phyloP scores from a whole-genome alignment of 2,113 vertebrate genomes.

The Plecturocebus donacophilus region DNA sequence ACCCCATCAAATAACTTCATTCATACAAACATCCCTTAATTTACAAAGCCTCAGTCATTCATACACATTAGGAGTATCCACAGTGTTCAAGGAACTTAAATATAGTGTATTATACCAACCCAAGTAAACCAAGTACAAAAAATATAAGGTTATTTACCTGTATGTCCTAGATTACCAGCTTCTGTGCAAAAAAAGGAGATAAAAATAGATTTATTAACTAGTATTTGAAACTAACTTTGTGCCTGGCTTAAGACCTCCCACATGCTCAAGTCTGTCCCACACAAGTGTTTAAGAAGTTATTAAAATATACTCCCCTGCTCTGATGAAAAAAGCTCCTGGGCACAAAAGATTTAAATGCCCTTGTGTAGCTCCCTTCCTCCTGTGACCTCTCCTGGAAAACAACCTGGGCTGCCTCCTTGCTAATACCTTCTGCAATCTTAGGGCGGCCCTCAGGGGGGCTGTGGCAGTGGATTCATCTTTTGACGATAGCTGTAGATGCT shows the following conservation, averaged over 20 bases:
- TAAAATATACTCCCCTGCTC: not conserved
- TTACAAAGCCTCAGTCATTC: constrained; percentile 88
- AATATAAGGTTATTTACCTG: constrained; percentile 87
- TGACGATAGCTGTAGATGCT: not conserved
- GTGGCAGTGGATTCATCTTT: not conserved
- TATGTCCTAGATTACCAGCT: constrained; percentile 89
- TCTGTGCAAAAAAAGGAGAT: constrained; percentile 86
- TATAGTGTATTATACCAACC: constrained; percentile 85
- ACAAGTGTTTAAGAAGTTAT: not conserved
- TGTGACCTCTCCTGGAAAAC: not conserved
- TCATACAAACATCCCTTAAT: constrained; percentile 87
- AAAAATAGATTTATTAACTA: constrained; percentile 77
- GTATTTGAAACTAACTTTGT: constrained; percentile 73
- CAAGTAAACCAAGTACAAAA: constrained; percentile 87
- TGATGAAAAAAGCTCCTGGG: not conserved
- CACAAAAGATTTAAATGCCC: not conserved
- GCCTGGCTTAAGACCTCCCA: constrained; percentile 81
- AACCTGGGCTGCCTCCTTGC: not conserved
- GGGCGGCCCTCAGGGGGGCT: not conserved
- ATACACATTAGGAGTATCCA: constrained; percentile 85
- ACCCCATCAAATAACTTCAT: constrained; percentile 86
- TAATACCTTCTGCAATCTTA: not conserved
- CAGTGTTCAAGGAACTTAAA: constrained; percentile 90
- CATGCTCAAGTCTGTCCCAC: not conserved
- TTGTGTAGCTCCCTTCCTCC: not conserved